These are phyloP conservation scores for Polydesmus complanatus DNA, from an alignment of 2,888 invertebrate genomes.

Conservation along the genomic window DNA sequence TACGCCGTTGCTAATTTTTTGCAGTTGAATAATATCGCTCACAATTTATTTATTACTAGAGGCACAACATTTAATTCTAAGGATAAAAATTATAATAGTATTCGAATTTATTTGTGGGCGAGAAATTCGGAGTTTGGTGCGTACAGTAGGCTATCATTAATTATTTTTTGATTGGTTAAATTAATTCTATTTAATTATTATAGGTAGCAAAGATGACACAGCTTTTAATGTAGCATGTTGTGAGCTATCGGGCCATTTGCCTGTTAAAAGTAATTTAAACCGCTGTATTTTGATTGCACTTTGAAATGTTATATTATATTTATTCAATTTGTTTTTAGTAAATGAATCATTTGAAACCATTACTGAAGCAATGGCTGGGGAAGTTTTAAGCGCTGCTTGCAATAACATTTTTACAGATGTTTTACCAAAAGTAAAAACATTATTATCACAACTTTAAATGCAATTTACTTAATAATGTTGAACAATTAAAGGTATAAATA, in stretches of 20 bases:
- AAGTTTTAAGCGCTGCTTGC: constrained; percentile 3
- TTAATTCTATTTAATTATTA: constrained; percentile 9
- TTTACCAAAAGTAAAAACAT: not conserved
- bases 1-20: constrained; percentile 43
- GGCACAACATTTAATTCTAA: constrained; percentile 31
- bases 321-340: constrained; percentile 6
- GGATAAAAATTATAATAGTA: constrained; percentile 22
- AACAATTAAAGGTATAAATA: too few species aligned
- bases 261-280: constrained; percentile 38
- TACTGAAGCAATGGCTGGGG: constrained; percentile 2
- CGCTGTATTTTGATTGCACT: not conserved
- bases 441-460: too few species aligned
- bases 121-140: constrained; percentile 40
- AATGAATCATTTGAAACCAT: constrained; percentile 7
- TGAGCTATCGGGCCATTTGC: constrained; percentile 62
- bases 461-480: too few species aligned
- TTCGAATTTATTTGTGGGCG: constrained; percentile 52
- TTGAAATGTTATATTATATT: not conserved
- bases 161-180: too few species aligned
- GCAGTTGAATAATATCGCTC: constrained; percentile 48
- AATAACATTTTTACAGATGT: constrained; percentile 1
- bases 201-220: constrained; percentile 40
- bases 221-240: constrained; percentile 56
- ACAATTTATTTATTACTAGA: constrained; percentile 57
- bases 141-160: not conserved